These are phyloP conservation scores for Gymnopithys bicolor DNA, from an alignment of 2,797 vertebrate genomes.

Conservation along the genomic window DNA sequence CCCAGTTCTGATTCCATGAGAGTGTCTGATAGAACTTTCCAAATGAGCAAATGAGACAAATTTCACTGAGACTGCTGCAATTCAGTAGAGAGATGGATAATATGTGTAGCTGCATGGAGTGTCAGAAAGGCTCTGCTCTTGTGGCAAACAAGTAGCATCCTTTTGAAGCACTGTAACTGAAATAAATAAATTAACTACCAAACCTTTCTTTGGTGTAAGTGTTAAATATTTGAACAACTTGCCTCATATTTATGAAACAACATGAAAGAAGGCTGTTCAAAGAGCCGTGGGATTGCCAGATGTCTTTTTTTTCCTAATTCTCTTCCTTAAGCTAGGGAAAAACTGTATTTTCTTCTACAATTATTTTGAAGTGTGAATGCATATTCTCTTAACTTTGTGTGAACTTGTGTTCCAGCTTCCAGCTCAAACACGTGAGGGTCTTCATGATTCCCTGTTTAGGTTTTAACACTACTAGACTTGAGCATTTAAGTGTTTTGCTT, in stretches of 20 bases:
- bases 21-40: not conserved
- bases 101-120: not conserved
- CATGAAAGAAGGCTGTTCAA: not conserved
- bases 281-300: not conserved
- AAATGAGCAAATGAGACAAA: not conserved
- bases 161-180: constrained; percentile 35
- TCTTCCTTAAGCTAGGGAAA: not conserved
- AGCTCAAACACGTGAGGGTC: not conserved
- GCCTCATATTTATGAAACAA: not conserved
- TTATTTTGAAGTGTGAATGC: not conserved
- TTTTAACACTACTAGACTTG: not conserved
- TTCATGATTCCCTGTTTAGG: not conserved
- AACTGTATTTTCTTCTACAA: not conserved
- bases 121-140: not conserved
- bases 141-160: not conserved
- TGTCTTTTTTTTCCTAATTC: not conserved
- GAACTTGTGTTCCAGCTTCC: not conserved
- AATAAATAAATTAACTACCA: constrained; percentile 36
- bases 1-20: not conserved
- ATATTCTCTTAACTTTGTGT: not conserved
- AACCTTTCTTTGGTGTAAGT: not conserved
- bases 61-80: not conserved
- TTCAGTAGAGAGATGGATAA: not conserved
- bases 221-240: not conserved
- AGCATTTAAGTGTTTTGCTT: not conserved